Base-by-base conservation (phyloP, 1,140 invertebrate species). In the Brachionus koreanus region DNA sequence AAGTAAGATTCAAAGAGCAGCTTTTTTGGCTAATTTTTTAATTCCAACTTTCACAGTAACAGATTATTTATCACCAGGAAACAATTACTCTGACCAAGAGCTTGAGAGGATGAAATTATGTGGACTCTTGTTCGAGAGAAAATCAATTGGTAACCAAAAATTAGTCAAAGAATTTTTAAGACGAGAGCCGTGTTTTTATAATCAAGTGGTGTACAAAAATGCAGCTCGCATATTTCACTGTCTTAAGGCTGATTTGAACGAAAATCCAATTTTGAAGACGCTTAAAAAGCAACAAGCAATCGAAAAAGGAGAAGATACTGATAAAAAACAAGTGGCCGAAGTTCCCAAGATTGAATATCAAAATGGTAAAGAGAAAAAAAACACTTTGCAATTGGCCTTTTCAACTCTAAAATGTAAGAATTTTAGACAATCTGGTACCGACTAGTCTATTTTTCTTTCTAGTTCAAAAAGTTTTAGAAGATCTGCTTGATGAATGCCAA, bases 391-490 rank as follows among this genome's bases (percentile, higher is more conserved):
- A 49, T 52, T 82, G 23, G 79, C 79, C 6, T 82, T 82, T 67
- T 82, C 79, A 25, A 65, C 57, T 39, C 35, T 82, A 39, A 65
- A 65, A 43, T 82, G 79, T 82, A 82, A 67, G n/a, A n/a, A n/a
- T n/a, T n/a, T n/a, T n/a, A n/a, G n/a, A n/a, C n/a, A n/a, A n/a
- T n/a, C n/a, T n/a, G n/a, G n/a, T n/a, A n/a, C 3, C 12, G 29
- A 37, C 5, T 29, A 57, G 46, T 35, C 42, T 5, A 39, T 10
- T 69, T 42, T n/a, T 19, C 9, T 5, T 19, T 69, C 29, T 69
- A 82, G 79, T 65, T 82, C 79, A 82, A 52, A 65, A 69, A 57
- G 33, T 82, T 19, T 25, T 82, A 10, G 79, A 82, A 52, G 79
- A 82, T 49, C 43, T 82, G 29, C 49, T 82, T n/a, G 79, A 82